These are phyloP conservation scores for Ditylenchus dipsaci DNA, from an alignment of 1,140 invertebrate species.

Conservation along the genomic window DNA sequence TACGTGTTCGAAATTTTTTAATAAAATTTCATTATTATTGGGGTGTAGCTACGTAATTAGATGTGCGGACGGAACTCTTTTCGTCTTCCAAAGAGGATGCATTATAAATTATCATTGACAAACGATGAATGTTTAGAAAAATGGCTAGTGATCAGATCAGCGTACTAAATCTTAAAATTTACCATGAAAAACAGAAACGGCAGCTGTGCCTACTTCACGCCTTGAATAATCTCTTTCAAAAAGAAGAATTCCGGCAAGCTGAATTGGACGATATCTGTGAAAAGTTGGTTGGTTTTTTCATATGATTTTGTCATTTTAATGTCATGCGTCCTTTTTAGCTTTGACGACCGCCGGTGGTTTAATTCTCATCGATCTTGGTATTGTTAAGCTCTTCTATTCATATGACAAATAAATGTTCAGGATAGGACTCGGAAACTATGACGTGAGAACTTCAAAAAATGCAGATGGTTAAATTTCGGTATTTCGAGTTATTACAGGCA, in stretches of 20 bases:
- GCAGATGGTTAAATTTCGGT: background rate
- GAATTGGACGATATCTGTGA: conserved; percentile 47
- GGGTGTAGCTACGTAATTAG: no score
- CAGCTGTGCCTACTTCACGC: conserved; percentile 44
- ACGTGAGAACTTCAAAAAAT: conserved; percentile 25
- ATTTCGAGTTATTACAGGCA: background rate
- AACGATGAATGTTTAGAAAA: background rate
- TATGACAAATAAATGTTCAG: no score
- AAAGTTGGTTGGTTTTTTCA: conserved; percentile 22
- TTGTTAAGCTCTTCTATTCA: no score
- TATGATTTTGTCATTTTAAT: background rate
- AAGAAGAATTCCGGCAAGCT: conserved; percentile 36
- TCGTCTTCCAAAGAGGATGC: no score
- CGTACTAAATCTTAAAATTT: conserved; percentile 17
- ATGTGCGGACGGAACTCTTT: no score
- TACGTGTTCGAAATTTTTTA: no score
- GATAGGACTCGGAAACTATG: conserved; percentile 46
- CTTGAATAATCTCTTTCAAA: conserved; percentile 43
- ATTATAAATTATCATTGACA: conserved; percentile 1
- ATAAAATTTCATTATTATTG: no score
- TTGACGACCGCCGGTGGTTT: conserved; percentile 41
- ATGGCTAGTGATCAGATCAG: conserved; percentile 1
- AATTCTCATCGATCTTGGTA: conserved; percentile 41
- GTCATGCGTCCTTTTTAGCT: conserved; percentile 12
- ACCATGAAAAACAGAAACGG: conserved; percentile 42